A percentile compares a stretch with the other conserved stretches of the same genome.
Conservation (phyloP, 2,888 invertebrate genomes). For the Sarcophaga caerulescens region DNA sequence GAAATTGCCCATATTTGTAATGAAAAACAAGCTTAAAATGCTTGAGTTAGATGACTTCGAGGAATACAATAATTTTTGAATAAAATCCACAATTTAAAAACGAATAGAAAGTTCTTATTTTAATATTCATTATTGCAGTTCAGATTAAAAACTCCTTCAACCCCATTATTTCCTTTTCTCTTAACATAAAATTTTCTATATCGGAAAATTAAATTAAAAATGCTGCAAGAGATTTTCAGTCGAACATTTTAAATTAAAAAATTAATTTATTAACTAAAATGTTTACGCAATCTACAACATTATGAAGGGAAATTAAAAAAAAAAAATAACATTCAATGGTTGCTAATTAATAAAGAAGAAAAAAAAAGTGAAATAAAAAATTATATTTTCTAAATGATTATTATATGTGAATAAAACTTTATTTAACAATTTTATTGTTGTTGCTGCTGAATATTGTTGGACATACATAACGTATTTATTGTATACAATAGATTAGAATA, state of each 20-base stretch:
- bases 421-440: constrained; percentile 50
- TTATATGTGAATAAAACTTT: constrained; percentile 51
- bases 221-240: constrained; percentile 25
- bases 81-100: no score
- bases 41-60: no score
- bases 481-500: constrained; percentile 42
- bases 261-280: not conserved
- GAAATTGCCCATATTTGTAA: no score
- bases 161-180: no score
- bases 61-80: no score
- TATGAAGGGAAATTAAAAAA: not conserved
- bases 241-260: constrained; percentile 34
- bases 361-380: constrained; percentile 23
- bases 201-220: not conserved
- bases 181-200: no score
- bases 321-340: not conserved
- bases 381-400: constrained; percentile 26
- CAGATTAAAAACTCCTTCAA: no score
- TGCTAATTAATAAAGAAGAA: not conserved
- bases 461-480: constrained; percentile 20
- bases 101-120: no score
- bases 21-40: no score
- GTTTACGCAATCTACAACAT: not conserved
- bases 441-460: not conserved
- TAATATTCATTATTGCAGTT: no score